These are phyloP conservation scores for Pegea sp. DNA, from an alignment of 23 tunicate genomes.

Conservation along the genomic window DNA sequence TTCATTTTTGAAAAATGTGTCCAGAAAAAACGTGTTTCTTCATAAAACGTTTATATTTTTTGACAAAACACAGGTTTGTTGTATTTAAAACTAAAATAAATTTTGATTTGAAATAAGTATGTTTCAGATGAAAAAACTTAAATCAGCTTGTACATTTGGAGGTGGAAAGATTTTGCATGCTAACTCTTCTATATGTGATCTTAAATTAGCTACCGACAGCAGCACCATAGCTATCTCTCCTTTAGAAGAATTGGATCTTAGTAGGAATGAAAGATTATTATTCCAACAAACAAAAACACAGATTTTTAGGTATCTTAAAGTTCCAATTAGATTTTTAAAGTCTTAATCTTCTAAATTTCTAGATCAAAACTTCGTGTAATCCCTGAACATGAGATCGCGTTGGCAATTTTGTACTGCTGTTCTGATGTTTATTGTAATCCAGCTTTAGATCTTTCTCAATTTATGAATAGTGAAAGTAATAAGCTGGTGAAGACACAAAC, in stretches of 20 bases:
- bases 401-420: constrained; percentile 38
- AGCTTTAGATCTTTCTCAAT: constrained; percentile 19
- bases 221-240: no score
- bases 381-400: constrained; percentile 49
- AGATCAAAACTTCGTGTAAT: constrained; percentile 19
- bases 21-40: constrained; percentile 13
- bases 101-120: no score
- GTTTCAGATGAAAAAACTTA: constrained; percentile 22
- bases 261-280: no score
- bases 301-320: no score
- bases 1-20: constrained; percentile 5
- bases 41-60: constrained; percentile 28
- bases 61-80: no score
- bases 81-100: no score
- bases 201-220: neutral
- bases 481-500: no score
- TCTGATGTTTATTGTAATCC: constrained; percentile 48
- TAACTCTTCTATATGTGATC: neutral
- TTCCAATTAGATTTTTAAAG: no score
- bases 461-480: no score
- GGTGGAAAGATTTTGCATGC: constrained; percentile 11
- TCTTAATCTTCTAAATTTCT: no score
- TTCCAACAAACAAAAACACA: no score
- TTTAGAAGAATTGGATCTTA: no score
- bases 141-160: constrained; percentile 3